Conservation (phyloP, 92 coral and sea anemone species). For the Paramuricea clavata region DNA sequence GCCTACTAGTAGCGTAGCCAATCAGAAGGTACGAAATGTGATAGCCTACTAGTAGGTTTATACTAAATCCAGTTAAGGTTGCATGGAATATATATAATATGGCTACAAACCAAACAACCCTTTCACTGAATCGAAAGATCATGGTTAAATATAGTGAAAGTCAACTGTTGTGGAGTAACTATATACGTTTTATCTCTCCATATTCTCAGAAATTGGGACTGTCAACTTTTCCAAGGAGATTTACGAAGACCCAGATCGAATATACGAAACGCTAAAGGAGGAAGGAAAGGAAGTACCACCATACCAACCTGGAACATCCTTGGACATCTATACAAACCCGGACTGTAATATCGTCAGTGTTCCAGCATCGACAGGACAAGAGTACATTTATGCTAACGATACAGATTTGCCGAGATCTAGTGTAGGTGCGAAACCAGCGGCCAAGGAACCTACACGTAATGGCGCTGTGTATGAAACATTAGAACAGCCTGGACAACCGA, state of each 20-base stretch:
- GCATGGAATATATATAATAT: no score
- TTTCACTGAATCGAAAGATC: no score
- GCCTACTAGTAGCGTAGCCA: no score
- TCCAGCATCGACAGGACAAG: neutral
- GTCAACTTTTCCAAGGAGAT: neutral
- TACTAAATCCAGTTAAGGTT: no score
- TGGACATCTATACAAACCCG: neutral
- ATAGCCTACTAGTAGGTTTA: no score
- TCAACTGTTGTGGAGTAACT: no score
- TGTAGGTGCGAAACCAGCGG: neutral
- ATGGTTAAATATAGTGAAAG: no score
- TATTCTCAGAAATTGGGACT: neutral
- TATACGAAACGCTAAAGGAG: neutral
- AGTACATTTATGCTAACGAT: neutral
- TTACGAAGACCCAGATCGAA: conserved; percentile 27
- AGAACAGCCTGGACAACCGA: neutral
- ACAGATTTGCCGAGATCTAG: neutral
- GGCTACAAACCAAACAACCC: no score
- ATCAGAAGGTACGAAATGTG: no score
- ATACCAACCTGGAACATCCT: neutral
- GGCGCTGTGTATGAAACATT: neutral
- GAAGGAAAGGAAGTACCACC: neutral
- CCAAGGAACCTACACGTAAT: neutral
- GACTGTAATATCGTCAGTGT: neutral
- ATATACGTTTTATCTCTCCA: no score